Base-by-base conservation (phyloP, 2,797 vertebrate genomes). In the Emys orbicularis region DNA sequence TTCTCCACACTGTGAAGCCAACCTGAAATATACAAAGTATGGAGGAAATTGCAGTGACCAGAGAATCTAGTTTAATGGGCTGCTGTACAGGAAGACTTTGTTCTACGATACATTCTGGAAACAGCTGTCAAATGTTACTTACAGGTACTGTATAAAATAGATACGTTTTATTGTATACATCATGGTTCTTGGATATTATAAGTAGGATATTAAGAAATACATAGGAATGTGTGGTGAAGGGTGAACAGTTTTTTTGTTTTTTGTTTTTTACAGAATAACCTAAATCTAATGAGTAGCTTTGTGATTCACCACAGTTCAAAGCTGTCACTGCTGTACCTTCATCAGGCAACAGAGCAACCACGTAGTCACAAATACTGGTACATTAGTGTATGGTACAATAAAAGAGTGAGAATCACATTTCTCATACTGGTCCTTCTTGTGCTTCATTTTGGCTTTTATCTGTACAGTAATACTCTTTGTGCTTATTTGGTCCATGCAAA, bases 401-500 rank as follows among this genome's bases (percentile, higher is more conserved):
- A 95, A 87, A 95, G 90, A 94, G 65, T 81, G 47, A 90, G 34
- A 96, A 97, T 92, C 93, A 91, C 96, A 57, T 86, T 97, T 97
- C 94, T 98, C 41, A 90, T 96, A 97, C 98, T 96, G 94, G 96
- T 95, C 93, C 94, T 97, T 96, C 96, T 96, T 84, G 96, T 96
- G 90, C 1, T 9, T 89, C 79, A 90, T 90, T 96, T 97, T 96
- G 90, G 93, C 94, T 97, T 98, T 98, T 97, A 96, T 96, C 96
- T 95, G 93, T 97, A 96, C 92, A 95, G 96, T 96, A 97, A 97
- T 57, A 97, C 96, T 90, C 47, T 93, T 83, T 98, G 97, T 98
- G 97, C 97, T 98, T 95, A 97, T 97, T 96, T 98, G 82, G 65
- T 98, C 97, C 98, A 98, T 98, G 98, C 98, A 98, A 98, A 98